These are phyloP conservation scores for Characodon lateralis DNA, from an alignment of 2,797 vertebrate genomes.

Conservation along the genomic window DNA sequence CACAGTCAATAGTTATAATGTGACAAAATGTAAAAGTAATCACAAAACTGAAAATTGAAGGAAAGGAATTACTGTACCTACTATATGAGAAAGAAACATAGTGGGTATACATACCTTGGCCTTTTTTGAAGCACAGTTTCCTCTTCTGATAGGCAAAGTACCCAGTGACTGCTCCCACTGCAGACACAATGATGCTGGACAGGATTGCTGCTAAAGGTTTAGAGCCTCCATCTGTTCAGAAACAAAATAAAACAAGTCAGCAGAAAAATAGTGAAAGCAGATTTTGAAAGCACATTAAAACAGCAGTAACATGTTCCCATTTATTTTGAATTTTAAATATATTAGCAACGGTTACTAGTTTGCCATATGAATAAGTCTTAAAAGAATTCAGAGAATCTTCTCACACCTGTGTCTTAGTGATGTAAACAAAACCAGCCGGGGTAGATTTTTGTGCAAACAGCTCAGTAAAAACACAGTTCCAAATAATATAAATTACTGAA, in stretches of 20 bases:
- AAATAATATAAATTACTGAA: not conserved
- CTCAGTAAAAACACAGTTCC: not conserved
- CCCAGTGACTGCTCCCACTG: conserved; percentile 81
- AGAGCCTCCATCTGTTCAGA: conserved; percentile 49
- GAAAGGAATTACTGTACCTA: not conserved
- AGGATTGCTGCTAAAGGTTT: conserved; percentile 83
- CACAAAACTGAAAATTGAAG: conserved; percentile 4
- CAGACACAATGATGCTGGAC: conserved; percentile 77
- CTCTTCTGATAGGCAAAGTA: conserved; percentile 92
- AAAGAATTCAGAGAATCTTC: conserved; percentile 35
- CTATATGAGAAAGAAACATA: not conserved
- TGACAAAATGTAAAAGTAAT: not conserved
- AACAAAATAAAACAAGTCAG: conserved; percentile 16
- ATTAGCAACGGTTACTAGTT: not conserved
- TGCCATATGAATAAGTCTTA: conserved; percentile 31
- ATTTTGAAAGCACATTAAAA: conserved; percentile 2
- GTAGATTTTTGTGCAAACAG: conserved; percentile 32
- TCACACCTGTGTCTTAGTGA: conserved; percentile 58
- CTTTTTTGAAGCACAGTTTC: conserved; percentile 90
- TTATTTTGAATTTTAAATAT: not conserved
- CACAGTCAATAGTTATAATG: not conserved
- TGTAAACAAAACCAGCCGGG: conserved; percentile 53
- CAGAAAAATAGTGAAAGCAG: not conserved
- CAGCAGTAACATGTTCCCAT: not conserved
- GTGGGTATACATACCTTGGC: conserved; percentile 73